Evolutionary conservation across 1,140 invertebrate species (phyloP), one percentile per base, ranked within the genome.

Genomic region (Ostrea denselamellosa): DNA sequence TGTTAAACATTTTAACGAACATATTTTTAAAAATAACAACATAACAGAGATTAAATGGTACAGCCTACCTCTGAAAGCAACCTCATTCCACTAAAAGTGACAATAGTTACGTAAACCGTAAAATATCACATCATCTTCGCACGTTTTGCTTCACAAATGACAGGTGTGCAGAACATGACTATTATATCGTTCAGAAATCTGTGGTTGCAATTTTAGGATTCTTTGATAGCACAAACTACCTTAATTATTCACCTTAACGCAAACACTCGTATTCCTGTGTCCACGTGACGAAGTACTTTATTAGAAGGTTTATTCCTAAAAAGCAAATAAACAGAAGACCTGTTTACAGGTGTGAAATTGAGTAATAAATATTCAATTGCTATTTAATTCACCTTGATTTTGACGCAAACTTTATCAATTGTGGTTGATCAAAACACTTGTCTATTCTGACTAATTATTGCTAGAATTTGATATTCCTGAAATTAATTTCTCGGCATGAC

Each of bases 351-450:
- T 17, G 19, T 62, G n/a, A 62, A 62, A 19, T n/a, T 2, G 17
- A 19, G 56, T 62, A 62, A 62, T 62, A 62, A 62, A 62, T 62
- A 62, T 62, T 62, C 56, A 62, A 62, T 62, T 62, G 56, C 17
- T 19, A 62, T 62, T 62, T n/a, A 62, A 62, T 62, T 62, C 17
- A 62, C 56, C 56, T 62, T 62, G 56, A 14, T n/a, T 62, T n/a
- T 62, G 56, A 62, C 56, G 19, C 56, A 7, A 44, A 4, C 19
- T 0, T 19, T 58, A 58, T 58, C n/a, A 7, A n/a, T 62, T 62
- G 56, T 62, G 56, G 56, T 62, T 62, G 56, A 62, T 62, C 56
- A 19, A n/a, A 44, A 62, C 56, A 7, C 17, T 17, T 62, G n/a
- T 7, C 56, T 62, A n/a, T n/a, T 19, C 17, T 62, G 56, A 17